These are phyloP conservation scores for Ctena decussata DNA, from an alignment of 2,888 invertebrate genomes.

Conservation along the genomic window DNA sequence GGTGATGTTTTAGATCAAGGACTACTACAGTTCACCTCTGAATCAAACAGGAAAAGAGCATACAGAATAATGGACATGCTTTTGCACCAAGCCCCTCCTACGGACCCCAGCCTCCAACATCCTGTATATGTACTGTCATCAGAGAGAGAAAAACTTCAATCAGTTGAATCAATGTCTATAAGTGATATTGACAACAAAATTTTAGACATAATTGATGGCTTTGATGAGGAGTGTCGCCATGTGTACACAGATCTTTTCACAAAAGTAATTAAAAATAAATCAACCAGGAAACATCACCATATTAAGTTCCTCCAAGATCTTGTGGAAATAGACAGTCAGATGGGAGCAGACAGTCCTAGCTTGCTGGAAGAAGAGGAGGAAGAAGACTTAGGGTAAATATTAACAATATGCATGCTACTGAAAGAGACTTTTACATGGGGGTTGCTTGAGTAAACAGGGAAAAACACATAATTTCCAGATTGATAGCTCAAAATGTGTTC, in stretches of 20 bases:
- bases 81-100: slow-evolving; percentile 18
- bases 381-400: no score
- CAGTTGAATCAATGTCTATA: not conserved
- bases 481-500: no score
- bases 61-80: slow-evolving; percentile 29
- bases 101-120: slow-evolving; percentile 16
- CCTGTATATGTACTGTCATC: slow-evolving; percentile 12
- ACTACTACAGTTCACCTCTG: slow-evolving; percentile 8
- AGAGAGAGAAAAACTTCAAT: slow-evolving; percentile 10
- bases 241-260: not conserved
- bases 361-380: no score
- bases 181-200: slow-evolving; percentile 29
- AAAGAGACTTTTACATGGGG: no score
- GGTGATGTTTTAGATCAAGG: slow-evolving; percentile 8
- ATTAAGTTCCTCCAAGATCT: slow-evolving; percentile 19
- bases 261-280: not conserved
- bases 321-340: no score
- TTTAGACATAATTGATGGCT: slow-evolving; percentile 9
- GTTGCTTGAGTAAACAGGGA: no score
- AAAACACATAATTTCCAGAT: no score
- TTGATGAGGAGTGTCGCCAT: slow-evolving; percentile 10
- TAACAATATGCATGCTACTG: no score
- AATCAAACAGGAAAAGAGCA: slow-evolving; percentile 19
- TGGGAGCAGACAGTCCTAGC: no score
- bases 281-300: slow-evolving; percentile 17